Evolutionary conservation across 2,797 vertebrate genomes (phyloP), one percentile per base, ranked within the genome.

Genomic region (Huso huso): DNA sequence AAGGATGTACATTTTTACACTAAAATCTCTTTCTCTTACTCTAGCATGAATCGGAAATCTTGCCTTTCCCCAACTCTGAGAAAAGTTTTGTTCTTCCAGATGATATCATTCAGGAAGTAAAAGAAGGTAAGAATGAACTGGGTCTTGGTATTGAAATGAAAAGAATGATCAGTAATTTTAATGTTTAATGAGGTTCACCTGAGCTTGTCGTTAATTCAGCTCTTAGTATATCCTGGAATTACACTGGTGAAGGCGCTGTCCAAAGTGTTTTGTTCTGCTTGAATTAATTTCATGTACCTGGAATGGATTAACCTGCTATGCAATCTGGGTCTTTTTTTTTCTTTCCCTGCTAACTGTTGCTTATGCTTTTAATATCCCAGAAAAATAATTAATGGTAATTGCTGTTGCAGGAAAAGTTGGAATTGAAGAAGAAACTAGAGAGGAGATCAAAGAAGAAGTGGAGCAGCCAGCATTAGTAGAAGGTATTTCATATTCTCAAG

Each of bases 31-130:
- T 37, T 37, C 23, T 37, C 2, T 50, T 50, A 70, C 13, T 49
- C 37, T 84, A 98, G 96, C 95, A 98, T 0, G 96, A 98, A 75
- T 99, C 96, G 0, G 96, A 98, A 87, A 97, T 98, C 69, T 84
- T 99, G 59, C 95, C 96, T 0, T 99, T 99, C 75, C 95, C 95
- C 0, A 99, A 98, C 73, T 85, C 90, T 1, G 96, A 99, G 87
- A 95, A 94, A 87, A 95, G 93, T 77, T 99, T 99, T 76, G 92
- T 86, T 72, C 89, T 99, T 63, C 96, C 96, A 0, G 95, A 98
- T 0, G 96, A 97, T 75, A 95, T 99, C 80, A 95, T 99, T 80
- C 95, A 97, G 76, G 95, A 96, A 67, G 96, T 99, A 23, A 96
- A 94, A 81, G 96, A 97, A 93, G 96, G 96, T 99, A 73, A 86